phyloP scores from a whole-genome alignment of 2,113 vertebrate genomes.

The Zootoca vivipara region DNA sequence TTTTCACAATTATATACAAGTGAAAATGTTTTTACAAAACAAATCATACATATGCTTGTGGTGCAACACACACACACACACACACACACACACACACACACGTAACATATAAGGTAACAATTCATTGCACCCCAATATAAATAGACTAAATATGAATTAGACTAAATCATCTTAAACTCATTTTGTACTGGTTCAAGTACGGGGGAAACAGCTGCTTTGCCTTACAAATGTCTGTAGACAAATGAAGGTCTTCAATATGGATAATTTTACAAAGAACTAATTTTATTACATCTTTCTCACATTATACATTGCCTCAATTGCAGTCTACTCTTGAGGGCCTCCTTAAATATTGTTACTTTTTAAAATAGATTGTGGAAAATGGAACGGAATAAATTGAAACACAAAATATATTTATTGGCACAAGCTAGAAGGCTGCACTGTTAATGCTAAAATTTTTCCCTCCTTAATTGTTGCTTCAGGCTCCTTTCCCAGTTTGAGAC shows the following conservation, averaged over 20 bases:
- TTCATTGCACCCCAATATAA: constrained; percentile 53
- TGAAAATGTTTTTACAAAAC: constrained; percentile 71
- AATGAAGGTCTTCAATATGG: neutral
- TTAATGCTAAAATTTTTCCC: neutral
- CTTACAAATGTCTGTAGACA: constrained; percentile 24
- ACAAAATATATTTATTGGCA: neutral
- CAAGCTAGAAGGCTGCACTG: neutral
- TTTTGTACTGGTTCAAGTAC: constrained; percentile 6
- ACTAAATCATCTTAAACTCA: constrained; percentile 48
- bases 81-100: no score
- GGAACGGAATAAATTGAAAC: neutral
- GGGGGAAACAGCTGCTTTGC: constrained; percentile 12
- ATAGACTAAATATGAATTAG: no score
- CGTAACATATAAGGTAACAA: constrained; percentile 54
- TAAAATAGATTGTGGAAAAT: neutral
- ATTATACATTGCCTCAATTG: constrained; percentile 1
- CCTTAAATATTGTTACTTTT: neutral
- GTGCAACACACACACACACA: constrained; percentile 52
- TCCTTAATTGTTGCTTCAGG: neutral
- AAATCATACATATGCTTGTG: constrained; percentile 62
- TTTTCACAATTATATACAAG: constrained; percentile 60
- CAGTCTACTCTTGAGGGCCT: neutral
- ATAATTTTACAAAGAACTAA: neutral
- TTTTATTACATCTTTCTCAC: constrained; percentile 33
- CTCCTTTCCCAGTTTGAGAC: neutral